Evolutionary conservation across 2,888 invertebrate species (phyloP), one percentile per base, ranked within the genome.

Genomic region (Pollenia griseotomentosa): DNA sequence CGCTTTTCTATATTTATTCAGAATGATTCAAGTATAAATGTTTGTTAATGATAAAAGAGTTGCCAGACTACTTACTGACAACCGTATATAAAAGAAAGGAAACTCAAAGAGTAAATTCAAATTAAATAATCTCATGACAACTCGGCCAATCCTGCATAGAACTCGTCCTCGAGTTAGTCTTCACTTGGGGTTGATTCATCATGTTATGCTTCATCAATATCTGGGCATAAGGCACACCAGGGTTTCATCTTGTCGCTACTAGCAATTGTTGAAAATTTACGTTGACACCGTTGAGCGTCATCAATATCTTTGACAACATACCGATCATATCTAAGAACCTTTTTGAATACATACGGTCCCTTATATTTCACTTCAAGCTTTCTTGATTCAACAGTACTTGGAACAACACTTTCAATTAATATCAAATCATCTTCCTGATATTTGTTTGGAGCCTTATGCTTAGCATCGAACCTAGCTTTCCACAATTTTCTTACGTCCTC

Each of bases 191-290:
- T 51, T 42, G 40, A 2, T 1, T 19, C 73, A 40, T 73, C 71
- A 46, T 71, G 51, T 61, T 74, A 57, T 23, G 53, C 61, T 19
- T 75, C 66, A 33, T 83, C 71, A 23, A 83, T 23, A 44, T 71
- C 78, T 3, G 77, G 83, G 40, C 46, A 71, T 9, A 88, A 23
- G 9, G 44, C 51, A 55, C 85, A 83, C 85, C 83, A 87, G 0
- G 85, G 57, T 16, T 86, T 88, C 51, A 88, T n/a, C 40, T 83
- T 84, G 12, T 87, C 88, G 33, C 83, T 86, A 70, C 86, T 87
- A 0, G 63, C 73, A 2, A 86, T 44, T 11, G 83, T 86, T 48
- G 74, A 78, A 19, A 85, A 86, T 42, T 55, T 59, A 7, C 79
- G 65, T 14, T 81, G 71, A 5, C 71, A 77, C 5, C 63, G 63